Evolutionary conservation across 2,888 invertebrate genomes (phyloP).

Genomic region (Ypsolopha sequella): DNA sequence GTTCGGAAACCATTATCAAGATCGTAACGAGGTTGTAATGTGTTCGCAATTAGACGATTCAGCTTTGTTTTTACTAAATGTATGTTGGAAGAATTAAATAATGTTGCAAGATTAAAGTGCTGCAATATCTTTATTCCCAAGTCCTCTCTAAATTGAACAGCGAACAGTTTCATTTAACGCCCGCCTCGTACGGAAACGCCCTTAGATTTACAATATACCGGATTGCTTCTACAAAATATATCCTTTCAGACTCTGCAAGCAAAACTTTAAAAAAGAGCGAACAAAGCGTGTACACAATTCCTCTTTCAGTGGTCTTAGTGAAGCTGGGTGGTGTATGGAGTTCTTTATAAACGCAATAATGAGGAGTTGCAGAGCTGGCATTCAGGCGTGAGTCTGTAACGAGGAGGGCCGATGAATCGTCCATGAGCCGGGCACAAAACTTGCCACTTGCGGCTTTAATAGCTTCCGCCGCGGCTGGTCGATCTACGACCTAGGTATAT

Average conservation of each 20-base stretch:
- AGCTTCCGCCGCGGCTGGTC: conserved; percentile 14
- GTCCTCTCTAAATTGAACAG: neutral
- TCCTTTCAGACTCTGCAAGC: conserved; percentile 22
- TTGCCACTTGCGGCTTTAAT: conserved; percentile 53
- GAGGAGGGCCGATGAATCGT: conserved; percentile 64
- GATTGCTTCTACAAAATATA: conserved; percentile 37
- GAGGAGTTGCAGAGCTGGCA: conserved; percentile 62
- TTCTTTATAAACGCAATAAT: conserved; percentile 70
- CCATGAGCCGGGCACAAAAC: conserved; percentile 61
- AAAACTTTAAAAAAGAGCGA: conserved; percentile 20
- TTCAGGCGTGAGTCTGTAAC: conserved; percentile 58
- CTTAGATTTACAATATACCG: conserved; percentile 16
- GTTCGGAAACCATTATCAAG: neutral
- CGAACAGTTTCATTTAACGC: too few species aligned
- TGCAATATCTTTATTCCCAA: neutral
- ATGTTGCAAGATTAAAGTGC: neutral
- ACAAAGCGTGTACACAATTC: conserved; percentile 64
- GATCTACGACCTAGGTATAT: neutral
- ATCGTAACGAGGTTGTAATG: neutral
- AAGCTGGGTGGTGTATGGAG: conserved; percentile 58
- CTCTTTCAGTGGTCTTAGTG: conserved; percentile 66
- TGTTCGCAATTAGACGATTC: neutral
- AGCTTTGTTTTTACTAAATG: neutral
- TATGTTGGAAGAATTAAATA: neutral
- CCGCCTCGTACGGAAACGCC: neutral